phyloP scores from a whole-genome alignment of 1,140 invertebrate genomes.

The Drosophila equinoxialis region DNA sequence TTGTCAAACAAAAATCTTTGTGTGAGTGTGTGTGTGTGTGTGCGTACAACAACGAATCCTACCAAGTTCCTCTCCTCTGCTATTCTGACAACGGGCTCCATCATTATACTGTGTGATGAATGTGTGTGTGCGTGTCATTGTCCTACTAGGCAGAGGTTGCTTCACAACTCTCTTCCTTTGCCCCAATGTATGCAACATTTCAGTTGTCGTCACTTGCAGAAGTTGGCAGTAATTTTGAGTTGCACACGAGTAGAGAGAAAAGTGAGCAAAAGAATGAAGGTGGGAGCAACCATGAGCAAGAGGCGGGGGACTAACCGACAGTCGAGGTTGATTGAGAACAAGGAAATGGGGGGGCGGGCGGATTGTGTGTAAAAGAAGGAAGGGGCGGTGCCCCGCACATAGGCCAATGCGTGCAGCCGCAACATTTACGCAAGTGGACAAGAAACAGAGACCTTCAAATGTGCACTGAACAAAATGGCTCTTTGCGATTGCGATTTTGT shows the following conservation, averaged over 20 bases:
- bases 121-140: slow-evolving; percentile 58
- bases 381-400: slow-evolving; percentile 30
- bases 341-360: not conserved
- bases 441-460: slow-evolving; percentile 16
- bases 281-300: not conserved
- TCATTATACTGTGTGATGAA: slow-evolving; percentile 71
- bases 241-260: slow-evolving; percentile 41
- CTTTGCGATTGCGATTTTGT: not conserved
- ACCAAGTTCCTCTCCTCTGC: slow-evolving; percentile 15
- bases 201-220: slow-evolving; percentile 73
- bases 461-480: not conserved
- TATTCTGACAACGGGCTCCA: slow-evolving; percentile 41
- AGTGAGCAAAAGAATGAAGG: slow-evolving; percentile 35
- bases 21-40: slow-evolving; percentile 30
- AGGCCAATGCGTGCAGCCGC: slow-evolving; percentile 69
- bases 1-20: slow-evolving; percentile 79
- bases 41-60: slow-evolving; percentile 36
- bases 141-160: slow-evolving; percentile 49
- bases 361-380: slow-evolving; percentile 7
- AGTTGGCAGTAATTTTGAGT: slow-evolving; percentile 79
- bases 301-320: not conserved
- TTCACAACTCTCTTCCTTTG: slow-evolving; percentile 5
- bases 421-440: slow-evolving; percentile 65
- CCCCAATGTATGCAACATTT: slow-evolving; percentile 51
- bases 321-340: slow-evolving; percentile 13